Conservation (phyloP, 2,113 vertebrate genomes). For the Nestor notabilis region DNA sequence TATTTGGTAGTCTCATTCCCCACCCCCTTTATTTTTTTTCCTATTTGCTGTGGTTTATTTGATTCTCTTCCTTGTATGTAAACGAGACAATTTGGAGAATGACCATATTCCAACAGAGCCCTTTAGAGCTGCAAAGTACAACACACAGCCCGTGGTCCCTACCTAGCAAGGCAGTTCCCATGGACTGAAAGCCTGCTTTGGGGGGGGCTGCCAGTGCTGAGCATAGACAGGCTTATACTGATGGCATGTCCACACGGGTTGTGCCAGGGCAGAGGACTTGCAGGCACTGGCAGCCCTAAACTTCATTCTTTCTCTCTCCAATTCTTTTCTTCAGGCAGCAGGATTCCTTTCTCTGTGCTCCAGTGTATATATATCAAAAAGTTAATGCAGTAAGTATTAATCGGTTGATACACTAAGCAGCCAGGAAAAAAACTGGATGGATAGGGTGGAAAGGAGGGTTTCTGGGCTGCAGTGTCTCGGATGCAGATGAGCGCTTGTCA, state of each 20-base stretch:
- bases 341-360: background rate
- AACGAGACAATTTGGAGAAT: background rate
- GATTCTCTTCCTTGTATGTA: background rate
- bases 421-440: background rate
- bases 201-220: background rate
- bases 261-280: background rate
- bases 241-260: rapidly evolving
- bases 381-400: rapidly evolving
- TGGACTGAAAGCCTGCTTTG: rapidly evolving
- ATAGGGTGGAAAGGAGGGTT: background rate
- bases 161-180: rapidly evolving
- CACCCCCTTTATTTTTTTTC: no score
- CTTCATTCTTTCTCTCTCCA: rapidly evolving
- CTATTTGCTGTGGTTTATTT: background rate
- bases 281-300: rapidly evolving
- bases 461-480: background rate
- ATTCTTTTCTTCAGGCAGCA: background rate
- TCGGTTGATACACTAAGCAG: background rate
- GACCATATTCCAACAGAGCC: rapidly evolving
- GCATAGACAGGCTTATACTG: background rate
- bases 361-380: background rate
- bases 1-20: background rate
- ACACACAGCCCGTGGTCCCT: rapidly evolving
- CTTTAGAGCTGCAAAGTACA: background rate
- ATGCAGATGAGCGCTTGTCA: background rate